Evolutionary conservation across 2,113 vertebrate genomes (phyloP).

Genomic region (Tiliqua scincoides): DNA sequence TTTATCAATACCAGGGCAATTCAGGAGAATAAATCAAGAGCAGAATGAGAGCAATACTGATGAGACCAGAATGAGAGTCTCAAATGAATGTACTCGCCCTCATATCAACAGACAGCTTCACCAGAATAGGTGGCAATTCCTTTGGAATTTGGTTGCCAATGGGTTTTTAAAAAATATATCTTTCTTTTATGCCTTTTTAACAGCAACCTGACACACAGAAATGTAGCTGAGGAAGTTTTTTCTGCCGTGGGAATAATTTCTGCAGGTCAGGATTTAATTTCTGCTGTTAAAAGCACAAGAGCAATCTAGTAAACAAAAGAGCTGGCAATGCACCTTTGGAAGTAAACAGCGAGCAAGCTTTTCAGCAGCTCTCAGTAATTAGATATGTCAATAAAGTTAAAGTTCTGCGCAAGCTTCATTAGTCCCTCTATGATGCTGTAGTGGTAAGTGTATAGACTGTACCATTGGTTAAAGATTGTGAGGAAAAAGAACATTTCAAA

Average conservation of each 20-base stretch:
- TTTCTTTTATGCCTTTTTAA: neutral
- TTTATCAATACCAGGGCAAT: conserved; percentile 45
- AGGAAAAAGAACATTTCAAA: neutral
- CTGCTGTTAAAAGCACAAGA: conserved; percentile 1
- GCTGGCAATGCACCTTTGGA: neutral
- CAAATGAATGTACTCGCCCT: neutral
- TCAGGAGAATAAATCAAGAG: conserved; percentile 22
- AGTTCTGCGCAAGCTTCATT: neutral
- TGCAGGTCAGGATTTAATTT: conserved; percentile 1
- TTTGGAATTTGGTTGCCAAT: neutral
- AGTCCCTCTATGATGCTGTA: neutral
- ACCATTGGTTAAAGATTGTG: neutral
- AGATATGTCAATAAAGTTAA: conserved; percentile 15
- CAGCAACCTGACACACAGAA: neutral
- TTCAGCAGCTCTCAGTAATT: conserved; percentile 2
- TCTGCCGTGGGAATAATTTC: neutral
- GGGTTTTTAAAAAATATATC: neutral
- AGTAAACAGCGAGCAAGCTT: conserved; percentile 13
- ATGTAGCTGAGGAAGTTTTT: neutral
- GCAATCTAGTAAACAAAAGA: neutral
- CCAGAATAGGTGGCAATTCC: conserved; percentile 9
- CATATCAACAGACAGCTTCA: conserved; percentile 36
- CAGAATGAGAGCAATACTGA: conserved; percentile 10
- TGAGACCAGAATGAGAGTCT: neutral
- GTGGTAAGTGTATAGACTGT: neutral